phyloP scores from a whole-genome alignment of 2,113 vertebrate genomes.

The Atrichornis clamosus region DNA sequence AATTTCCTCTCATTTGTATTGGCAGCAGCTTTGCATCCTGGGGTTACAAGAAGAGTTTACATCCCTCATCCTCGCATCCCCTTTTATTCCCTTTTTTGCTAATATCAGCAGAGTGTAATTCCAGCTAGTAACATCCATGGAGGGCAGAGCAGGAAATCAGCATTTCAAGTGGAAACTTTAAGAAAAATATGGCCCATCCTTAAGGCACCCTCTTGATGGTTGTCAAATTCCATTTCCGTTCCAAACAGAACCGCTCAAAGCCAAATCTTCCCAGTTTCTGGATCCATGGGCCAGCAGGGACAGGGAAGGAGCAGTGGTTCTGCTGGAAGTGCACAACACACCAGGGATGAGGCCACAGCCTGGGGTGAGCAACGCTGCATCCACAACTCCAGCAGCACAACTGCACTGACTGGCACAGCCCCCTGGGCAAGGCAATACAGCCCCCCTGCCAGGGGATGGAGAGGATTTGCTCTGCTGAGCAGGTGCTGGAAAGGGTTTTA shows the following conservation, averaged over 20 bases:
- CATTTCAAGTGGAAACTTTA: background rate
- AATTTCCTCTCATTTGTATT: background rate
- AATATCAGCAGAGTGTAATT: background rate
- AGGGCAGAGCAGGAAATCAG: background rate
- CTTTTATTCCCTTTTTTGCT: background rate
- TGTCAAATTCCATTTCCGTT: background rate
- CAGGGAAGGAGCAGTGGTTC: background rate
- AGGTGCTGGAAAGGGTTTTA: constrained; percentile 16
- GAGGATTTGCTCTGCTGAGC: background rate
- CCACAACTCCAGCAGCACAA: background rate
- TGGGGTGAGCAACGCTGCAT: background rate
- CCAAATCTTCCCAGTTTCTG: background rate
- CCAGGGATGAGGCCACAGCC: background rate
- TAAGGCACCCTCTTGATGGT: background rate
- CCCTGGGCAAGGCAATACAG: background rate
- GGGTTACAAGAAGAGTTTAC: background rate
- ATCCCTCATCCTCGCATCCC: background rate
- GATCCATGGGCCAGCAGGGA: background rate
- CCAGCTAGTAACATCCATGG: background rate
- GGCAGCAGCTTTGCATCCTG: background rate
- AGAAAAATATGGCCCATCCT: background rate
- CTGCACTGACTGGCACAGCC: background rate
- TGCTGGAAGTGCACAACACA: background rate
- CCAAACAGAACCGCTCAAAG: background rate
- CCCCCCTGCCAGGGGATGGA: background rate